Evolutionary conservation across 2,113 vertebrate species (phyloP).

Genomic region (Pseudorectes ferrugineus): DNA sequence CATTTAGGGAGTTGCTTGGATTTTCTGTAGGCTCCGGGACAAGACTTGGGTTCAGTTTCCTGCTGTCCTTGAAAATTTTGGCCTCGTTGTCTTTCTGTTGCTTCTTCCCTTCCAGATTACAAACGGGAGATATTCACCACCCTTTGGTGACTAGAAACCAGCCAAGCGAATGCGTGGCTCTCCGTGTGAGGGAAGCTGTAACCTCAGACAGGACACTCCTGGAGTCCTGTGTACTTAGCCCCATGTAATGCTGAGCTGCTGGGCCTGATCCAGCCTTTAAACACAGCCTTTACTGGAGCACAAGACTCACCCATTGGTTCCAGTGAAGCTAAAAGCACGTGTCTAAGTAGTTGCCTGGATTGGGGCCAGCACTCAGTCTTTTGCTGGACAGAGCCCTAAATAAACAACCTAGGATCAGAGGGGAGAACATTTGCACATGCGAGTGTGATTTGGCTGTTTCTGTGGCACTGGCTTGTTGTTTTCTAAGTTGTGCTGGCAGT

Average conservation of each 20-base stretch:
- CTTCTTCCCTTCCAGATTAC: not conserved
- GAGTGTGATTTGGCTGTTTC: conserved; percentile 38
- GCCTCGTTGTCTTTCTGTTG: not conserved
- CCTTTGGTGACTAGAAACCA: not conserved
- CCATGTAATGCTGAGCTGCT: not conserved
- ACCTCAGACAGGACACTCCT: not conserved
- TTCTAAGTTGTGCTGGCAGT: not conserved
- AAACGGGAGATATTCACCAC: not conserved
- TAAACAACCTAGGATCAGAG: conserved; percentile 10
- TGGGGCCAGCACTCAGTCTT: not conserved
- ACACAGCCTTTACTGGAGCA: not conserved
- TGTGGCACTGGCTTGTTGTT: conserved; percentile 21
- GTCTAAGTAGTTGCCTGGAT: conserved; percentile 22
- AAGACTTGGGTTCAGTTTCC: not conserved
- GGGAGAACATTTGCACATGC: not conserved
- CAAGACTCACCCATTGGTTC: not conserved
- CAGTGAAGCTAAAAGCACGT: not conserved
- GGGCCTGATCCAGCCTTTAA: not conserved
- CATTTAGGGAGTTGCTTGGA: not conserved
- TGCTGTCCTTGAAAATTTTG: not conserved
- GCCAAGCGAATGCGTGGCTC: not conserved
- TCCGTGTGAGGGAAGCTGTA: not conserved
- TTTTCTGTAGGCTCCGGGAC: not conserved
- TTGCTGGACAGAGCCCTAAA: conserved; percentile 22
- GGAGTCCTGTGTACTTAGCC: not conserved